These are phyloP conservation scores for Heterodera carotae DNA, from an alignment of 1,140 invertebrate genomes.

Conservation along the genomic window DNA sequence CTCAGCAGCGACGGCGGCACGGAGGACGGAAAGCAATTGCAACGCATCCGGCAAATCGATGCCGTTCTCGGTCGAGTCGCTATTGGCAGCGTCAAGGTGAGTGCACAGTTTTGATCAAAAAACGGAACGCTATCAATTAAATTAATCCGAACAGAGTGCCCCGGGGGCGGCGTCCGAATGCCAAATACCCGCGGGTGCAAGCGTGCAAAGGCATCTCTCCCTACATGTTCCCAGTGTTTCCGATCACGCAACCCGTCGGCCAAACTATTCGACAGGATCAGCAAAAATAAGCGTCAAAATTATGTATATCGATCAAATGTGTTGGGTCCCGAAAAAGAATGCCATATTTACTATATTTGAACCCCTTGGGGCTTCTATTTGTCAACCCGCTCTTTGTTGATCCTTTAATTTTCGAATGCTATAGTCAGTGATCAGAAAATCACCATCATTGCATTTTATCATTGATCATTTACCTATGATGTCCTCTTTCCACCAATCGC, in stretches of 20 bases:
- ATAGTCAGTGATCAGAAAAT: too few species aligned
- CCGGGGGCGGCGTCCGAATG: conserved; percentile 67
- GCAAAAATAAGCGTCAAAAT: neutral
- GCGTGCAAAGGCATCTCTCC: conserved; percentile 67
- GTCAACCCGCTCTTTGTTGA: too few species aligned
- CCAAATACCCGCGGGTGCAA: conserved; percentile 68
- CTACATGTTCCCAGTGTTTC: conserved; percentile 67
- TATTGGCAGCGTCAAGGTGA: conserved; percentile 27
- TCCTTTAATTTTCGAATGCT: too few species aligned
- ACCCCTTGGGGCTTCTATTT: too few species aligned
- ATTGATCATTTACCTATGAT: too few species aligned
- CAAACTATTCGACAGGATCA: conserved; percentile 47
- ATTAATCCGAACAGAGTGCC: conserved; percentile 62
- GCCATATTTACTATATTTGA: too few species aligned
- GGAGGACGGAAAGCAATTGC: neutral
- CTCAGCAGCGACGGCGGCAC: neutral
- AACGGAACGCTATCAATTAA: neutral
- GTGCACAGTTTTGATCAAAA: too few species aligned
- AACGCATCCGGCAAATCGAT: neutral
- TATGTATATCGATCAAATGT: too few species aligned
- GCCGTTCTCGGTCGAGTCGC: conserved; percentile 26
- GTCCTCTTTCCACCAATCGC: too few species aligned
- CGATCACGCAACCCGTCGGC: conserved; percentile 68
- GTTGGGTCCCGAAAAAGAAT: too few species aligned
- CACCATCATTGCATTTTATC: too few species aligned